Conservation (phyloP, 2,113 vertebrate species). For the Picathartes gymnocephalus region DNA sequence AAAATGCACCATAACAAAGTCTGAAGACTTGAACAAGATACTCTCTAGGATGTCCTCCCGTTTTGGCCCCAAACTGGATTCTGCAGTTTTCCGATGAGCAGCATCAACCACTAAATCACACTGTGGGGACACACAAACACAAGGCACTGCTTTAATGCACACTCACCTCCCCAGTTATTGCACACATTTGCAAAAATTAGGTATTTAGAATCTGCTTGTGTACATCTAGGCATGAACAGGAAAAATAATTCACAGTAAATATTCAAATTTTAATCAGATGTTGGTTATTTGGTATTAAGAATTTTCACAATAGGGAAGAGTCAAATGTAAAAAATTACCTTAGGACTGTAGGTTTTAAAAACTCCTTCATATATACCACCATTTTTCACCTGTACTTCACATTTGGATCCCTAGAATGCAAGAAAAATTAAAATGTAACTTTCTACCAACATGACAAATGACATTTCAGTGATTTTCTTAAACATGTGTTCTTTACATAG, state of each 20-base stretch:
- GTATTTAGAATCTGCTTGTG: background rate
- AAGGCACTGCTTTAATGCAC: background rate
- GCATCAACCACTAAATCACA: conserved; percentile 97
- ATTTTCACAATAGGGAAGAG: background rate
- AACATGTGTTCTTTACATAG: background rate
- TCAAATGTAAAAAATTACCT: conserved; percentile 77
- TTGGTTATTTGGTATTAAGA: background rate
- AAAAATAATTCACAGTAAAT: background rate
- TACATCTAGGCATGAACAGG: background rate
- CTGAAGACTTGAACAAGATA: conserved; percentile 95
- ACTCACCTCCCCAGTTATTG: background rate
- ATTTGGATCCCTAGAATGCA: conserved; percentile 90
- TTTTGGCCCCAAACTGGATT: conserved; percentile 84
- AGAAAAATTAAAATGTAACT: background rate
- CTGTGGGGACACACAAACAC: conserved; percentile 63
- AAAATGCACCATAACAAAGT: conserved; percentile 95
- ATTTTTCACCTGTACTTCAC: conserved; percentile 99
- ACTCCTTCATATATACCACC: conserved; percentile 96
- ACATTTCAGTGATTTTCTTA: background rate
- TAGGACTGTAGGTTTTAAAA: conserved; percentile 98
- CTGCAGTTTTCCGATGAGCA: conserved; percentile 90
- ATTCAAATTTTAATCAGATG: background rate
- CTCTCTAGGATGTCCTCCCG: conserved; percentile 96
- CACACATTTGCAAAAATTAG: background rate
- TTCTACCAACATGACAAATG: background rate